These are phyloP conservation scores for Meteorus colon DNA, from an alignment of 2,888 invertebrate genomes.

Conservation along the genomic window DNA sequence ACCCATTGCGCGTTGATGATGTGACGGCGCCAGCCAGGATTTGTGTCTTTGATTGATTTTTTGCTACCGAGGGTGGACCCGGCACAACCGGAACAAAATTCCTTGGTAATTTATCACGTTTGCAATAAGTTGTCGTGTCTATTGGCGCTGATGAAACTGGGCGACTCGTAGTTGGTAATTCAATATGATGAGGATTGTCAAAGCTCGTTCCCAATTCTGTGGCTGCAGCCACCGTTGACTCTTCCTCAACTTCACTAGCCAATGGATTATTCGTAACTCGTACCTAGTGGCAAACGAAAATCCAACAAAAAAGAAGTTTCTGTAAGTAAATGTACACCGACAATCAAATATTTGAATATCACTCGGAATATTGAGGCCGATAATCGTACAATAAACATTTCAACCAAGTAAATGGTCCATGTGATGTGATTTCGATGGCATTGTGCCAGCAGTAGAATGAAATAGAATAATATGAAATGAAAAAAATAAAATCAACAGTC, in stretches of 20 bases:
- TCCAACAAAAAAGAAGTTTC: neutral
- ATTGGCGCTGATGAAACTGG: conserved; percentile 72
- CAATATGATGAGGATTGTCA: conserved; percentile 84
- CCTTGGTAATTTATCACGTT: conserved; percentile 75
- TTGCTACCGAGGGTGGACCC: conserved; percentile 41
- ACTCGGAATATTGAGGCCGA: neutral
- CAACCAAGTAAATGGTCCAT: neutral
- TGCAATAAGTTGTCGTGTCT: conserved; percentile 83
- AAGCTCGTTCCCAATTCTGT: conserved; percentile 80
- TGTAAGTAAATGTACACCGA: too few relatives aligned
- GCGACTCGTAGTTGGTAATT: conserved; percentile 76
- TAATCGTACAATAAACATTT: neutral
- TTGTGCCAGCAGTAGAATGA: neutral
- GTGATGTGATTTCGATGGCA: neutral
- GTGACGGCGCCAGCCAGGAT: conserved; percentile 37
- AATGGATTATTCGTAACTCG: conserved; percentile 87
- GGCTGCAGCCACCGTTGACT: conserved; percentile 42
- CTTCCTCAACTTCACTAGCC: conserved; percentile 73
- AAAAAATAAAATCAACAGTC: conserved; percentile 28
- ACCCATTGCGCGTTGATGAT: conserved; percentile 65
- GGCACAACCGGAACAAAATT: conserved; percentile 53
- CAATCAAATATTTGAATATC: neutral
- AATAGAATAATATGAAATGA: neutral
- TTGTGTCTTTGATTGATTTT: conserved; percentile 51
- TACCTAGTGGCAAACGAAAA: conserved; percentile 73